phyloP scores from a whole-genome alignment of 2,888 invertebrate species.

The Cheilosia pagana region DNA sequence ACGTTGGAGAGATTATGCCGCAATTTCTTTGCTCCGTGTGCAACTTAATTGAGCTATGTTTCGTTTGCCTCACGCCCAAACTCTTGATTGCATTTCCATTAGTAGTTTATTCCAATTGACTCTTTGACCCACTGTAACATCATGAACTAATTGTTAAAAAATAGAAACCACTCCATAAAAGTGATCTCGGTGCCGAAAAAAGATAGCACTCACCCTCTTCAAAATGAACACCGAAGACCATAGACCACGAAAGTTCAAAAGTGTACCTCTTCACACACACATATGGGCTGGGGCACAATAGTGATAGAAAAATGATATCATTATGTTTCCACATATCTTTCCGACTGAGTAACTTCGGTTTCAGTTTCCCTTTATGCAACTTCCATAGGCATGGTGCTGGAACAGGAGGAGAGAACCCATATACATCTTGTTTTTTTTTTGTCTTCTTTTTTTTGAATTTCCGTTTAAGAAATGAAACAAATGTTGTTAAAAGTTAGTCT shows the following conservation, averaged over 20 bases:
- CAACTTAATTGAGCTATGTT: constrained; percentile 54
- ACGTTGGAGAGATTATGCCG: neutral
- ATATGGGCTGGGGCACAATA: constrained; percentile 40
- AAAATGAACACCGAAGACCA: constrained; percentile 21
- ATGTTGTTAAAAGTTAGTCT: constrained; percentile 3
- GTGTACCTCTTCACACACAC: constrained; percentile 27
- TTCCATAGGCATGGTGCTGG: constrained; percentile 48
- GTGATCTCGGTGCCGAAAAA: constrained; percentile 6
- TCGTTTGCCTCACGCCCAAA: constrained; percentile 17
- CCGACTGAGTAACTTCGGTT: constrained; percentile 64
- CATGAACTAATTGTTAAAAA: constrained; percentile 43
- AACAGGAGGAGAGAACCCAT: neutral
- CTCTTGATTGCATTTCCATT: constrained; percentile 40
- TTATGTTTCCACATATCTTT: constrained; percentile 64
- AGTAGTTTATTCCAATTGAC: constrained; percentile 63
- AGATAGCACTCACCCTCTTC: constrained; percentile 37
- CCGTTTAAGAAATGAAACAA: constrained; percentile 53
- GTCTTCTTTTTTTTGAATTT: constrained; percentile 39
- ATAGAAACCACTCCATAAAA: constrained; percentile 7
- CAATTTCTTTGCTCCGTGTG: constrained; percentile 8
- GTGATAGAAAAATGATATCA: constrained; percentile 70
- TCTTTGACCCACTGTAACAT: constrained; percentile 59
- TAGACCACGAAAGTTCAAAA: constrained; percentile 45
- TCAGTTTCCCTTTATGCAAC: constrained; percentile 53
- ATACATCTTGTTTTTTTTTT: constrained; percentile 21